Percentiles rank a stretch among this genome's conserved stretches.
These are phyloP conservation scores for Agriopis marginaria DNA, from an alignment of 2,888 invertebrate species.

Conservation along the genomic window DNA sequence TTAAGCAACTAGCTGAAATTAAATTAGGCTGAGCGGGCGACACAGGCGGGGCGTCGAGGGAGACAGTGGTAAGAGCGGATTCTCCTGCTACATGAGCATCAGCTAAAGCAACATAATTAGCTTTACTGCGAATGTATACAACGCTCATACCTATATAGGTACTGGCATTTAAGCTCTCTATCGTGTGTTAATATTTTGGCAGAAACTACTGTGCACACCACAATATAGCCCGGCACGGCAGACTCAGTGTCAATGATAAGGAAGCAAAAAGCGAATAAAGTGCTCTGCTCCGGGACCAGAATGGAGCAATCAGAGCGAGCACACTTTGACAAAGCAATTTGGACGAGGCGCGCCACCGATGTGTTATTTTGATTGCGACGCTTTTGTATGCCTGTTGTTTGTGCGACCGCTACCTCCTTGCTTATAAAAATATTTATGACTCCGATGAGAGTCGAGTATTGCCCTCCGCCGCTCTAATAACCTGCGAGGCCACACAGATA, in stretches of 20 bases:
- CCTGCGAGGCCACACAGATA: constrained; percentile 47
- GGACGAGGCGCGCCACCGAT: constrained; percentile 73
- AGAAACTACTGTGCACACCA: constrained; percentile 23
- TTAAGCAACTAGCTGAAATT: constrained; percentile 74
- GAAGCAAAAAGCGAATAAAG: constrained; percentile 63
- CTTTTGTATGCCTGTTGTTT: constrained; percentile 75
- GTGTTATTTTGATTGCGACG: constrained; percentile 83
- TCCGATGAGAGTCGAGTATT: constrained; percentile 62
- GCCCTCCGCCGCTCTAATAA: constrained; percentile 63
- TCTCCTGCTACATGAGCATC: constrained; percentile 54
- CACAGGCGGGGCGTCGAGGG: constrained; percentile 47
- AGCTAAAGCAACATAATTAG: constrained; percentile 49
- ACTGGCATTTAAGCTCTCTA: constrained; percentile 6
- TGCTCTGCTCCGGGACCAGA: constrained; percentile 69
- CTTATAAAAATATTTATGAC: constrained; percentile 71
- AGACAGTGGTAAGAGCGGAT: constrained; percentile 43
- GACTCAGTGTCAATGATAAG: constrained; percentile 55
- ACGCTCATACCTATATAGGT: constrained; percentile 9
- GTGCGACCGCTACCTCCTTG: constrained; percentile 66
- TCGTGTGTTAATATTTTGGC: constrained; percentile 27
- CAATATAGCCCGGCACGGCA: constrained; percentile 28
- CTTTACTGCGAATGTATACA: constrained; percentile 41
- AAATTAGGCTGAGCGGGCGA: constrained; percentile 69
- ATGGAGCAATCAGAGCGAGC: constrained; percentile 82
- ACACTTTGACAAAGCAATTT: constrained; percentile 84